Base-by-base conservation (phyloP, 2,113 vertebrate species). In the Pedionomus torquatus region DNA sequence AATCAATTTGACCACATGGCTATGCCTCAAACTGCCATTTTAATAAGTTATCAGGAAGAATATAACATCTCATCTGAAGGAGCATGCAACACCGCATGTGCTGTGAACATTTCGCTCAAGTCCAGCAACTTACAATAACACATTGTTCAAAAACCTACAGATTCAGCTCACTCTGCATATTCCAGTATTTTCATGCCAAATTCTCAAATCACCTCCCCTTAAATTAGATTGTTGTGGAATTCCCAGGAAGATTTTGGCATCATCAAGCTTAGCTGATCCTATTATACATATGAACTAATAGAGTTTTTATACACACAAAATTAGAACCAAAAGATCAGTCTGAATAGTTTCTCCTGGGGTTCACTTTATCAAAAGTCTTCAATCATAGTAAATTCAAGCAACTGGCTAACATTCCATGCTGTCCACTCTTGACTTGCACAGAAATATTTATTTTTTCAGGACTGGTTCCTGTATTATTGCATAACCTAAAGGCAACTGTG, bases 161-260 rank as follows among this genome's bases (percentile, higher is more conserved):
- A 77, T 89, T 28, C 75, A 39, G 25, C 57, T 82, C 64, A 20
- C 31, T 52, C 30, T 55, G 31, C 54, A 20, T 72, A 20, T 72
- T 55, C 52, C 37, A 35, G 49, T 23, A 23, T 68, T 82, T 76
- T 70, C 49, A 16, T 37, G 39, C 25, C 64, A 87, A 74, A 93
- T 44, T 54, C 81, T 83, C 78, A 78, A 43, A 80, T 61, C 76
- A 37, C 43, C 71, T 82, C 76, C 69, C 30, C n/a, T 58, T 95
- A 89, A 91, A 95, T 93, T 81, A 78, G 65, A 44, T 41, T 75
- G 39, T 19, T 61, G 30, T 71, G 69, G 70, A 89, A 90, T 94
- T 69, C 89, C 79, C 8, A 3, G 87, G 87, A 95, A 92, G 31
- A 80, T 80, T 80, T 17, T 89, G 85, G 63, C 69, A 90, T 57